Conservation (phyloP, 2,113 vertebrate species). For the Arvicanthis niloticus region DNA sequence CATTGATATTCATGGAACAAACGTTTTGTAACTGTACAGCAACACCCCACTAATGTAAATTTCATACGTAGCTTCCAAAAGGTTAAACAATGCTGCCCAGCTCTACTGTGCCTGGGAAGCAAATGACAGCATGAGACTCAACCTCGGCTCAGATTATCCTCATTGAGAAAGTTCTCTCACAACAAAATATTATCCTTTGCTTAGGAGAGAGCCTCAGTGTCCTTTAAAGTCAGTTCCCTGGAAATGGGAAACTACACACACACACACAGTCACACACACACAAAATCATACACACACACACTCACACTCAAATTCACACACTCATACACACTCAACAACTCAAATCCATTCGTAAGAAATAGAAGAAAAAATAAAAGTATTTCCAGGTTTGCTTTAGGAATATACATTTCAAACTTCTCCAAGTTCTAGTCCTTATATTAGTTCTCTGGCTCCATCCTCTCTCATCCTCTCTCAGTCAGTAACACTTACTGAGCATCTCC, state of each 20-base stretch:
- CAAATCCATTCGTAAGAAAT: background rate
- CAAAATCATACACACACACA: background rate
- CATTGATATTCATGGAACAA: slow-evolving; percentile 80
- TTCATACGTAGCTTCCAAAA: slow-evolving; percentile 73
- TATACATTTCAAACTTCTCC: background rate
- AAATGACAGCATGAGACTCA: slow-evolving; percentile 56
- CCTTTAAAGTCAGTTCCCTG: background rate
- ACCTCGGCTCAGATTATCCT: background rate
- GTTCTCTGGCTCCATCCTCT: background rate
- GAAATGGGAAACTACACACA: background rate
- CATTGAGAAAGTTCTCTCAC: slow-evolving; percentile 56
- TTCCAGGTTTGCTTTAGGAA: background rate
- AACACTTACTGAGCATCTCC: background rate
- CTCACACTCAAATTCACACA: background rate
- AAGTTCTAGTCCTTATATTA: background rate
- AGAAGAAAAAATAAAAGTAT: background rate
- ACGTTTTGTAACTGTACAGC: slow-evolving; percentile 63
- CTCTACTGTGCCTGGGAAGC: slow-evolving; percentile 72
- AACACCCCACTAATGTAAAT: slow-evolving; percentile 75
- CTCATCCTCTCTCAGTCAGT: background rate
- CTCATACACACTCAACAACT: background rate
- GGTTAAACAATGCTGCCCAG: slow-evolving; percentile 68
- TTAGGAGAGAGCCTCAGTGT: background rate
- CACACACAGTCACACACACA: too few relatives aligned
- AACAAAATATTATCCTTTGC: slow-evolving; percentile 64